Evolutionary conservation across 2,888 invertebrate species (phyloP).

Genomic region (Linnaemya tessellans): DNA sequence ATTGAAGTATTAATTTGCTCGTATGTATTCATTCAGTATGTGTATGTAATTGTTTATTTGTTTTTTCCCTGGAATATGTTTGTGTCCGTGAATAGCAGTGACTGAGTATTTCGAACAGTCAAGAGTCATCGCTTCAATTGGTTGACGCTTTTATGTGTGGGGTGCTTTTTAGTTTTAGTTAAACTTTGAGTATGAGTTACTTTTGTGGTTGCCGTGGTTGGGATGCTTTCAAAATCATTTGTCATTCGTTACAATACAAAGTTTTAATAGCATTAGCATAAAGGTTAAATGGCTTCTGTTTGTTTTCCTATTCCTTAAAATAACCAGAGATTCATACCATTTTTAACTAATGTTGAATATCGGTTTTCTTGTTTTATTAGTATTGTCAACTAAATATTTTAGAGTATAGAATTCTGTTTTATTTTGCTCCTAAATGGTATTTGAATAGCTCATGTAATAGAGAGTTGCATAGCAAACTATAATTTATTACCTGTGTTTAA

Average conservation of each 20-base stretch:
- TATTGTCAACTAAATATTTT: slow-evolving; percentile 19
- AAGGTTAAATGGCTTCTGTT: slow-evolving; percentile 18
- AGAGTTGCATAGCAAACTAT: background rate
- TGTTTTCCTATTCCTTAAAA: background rate
- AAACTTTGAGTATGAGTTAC: slow-evolving; percentile 48
- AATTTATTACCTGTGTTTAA: too few relatives aligned
- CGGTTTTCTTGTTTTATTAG: slow-evolving; percentile 23
- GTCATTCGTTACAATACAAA: slow-evolving; percentile 57
- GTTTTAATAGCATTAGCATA: slow-evolving; percentile 14
- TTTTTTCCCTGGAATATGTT: background rate
- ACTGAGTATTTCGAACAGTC: slow-evolving; percentile 8
- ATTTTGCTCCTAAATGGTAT: slow-evolving; percentile 42
- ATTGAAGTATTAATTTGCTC: too few relatives aligned
- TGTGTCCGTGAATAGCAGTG: background rate
- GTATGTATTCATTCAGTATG: too few relatives aligned
- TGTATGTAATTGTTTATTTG: slow-evolving; percentile 2
- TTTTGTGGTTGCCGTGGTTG: slow-evolving; percentile 63
- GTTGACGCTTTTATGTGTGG: slow-evolving; percentile 42
- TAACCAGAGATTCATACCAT: background rate
- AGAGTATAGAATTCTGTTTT: background rate
- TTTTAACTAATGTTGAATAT: slow-evolving; percentile 10
- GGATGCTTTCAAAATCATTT: slow-evolving; percentile 63
- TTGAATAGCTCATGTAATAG: slow-evolving; percentile 21
- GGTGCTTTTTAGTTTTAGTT: slow-evolving; percentile 38
- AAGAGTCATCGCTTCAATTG: slow-evolving; percentile 39